Percentiles rank a stretch among this genome's conserved stretches.
phyloP scores from a whole-genome alignment of 2,797 vertebrate species.

The Pseudochirops cupreus region DNA sequence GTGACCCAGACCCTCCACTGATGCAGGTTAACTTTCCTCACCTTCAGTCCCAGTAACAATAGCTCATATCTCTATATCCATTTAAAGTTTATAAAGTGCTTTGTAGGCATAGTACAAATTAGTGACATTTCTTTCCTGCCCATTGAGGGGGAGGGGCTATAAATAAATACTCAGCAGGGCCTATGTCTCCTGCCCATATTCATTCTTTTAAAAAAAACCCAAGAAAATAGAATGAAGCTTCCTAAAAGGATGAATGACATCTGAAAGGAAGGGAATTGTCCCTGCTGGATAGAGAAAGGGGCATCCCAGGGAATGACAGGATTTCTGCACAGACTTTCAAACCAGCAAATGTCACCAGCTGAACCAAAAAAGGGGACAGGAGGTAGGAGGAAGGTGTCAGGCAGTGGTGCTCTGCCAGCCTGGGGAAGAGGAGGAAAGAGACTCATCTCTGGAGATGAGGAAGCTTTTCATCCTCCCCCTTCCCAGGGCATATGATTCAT shows the following conservation, averaged over 20 bases:
- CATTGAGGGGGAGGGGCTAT: neutral
- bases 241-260: neutral
- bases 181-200: neutral
- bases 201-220: neutral
- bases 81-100: neutral
- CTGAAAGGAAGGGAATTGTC: neutral
- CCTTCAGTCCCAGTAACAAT: neutral
- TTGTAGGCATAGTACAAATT: neutral
- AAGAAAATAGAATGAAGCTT: neutral
- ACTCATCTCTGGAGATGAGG: neutral
- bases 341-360: neutral
- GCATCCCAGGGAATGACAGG: neutral
- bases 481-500: neutral
- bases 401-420: neutral
- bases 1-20: neutral
- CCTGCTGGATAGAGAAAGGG: neutral
- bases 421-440: neutral
- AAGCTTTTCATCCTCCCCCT: neutral
- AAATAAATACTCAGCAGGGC: neutral
- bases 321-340: neutral
- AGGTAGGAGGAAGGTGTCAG: neutral
- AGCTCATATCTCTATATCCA: neutral
- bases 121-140: neutral
- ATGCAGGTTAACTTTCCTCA: neutral
- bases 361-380: neutral